Evolutionary conservation across 2,113 vertebrate species (phyloP).

Genomic region (Sinosuthora webbiana): DNA sequence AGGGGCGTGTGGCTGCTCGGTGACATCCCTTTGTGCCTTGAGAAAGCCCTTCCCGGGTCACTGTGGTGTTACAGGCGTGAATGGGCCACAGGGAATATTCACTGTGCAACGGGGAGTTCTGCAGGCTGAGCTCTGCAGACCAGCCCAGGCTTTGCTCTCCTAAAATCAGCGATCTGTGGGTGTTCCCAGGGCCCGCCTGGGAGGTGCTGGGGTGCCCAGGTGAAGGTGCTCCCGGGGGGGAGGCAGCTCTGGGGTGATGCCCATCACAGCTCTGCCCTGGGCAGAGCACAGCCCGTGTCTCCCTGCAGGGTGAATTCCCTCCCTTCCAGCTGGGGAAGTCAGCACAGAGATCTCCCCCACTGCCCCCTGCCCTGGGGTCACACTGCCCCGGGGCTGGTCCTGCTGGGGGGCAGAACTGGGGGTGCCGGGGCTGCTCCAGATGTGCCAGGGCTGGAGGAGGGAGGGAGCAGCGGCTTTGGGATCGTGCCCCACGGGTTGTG

Average conservation of each 20-base stretch:
- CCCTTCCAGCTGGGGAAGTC: not conserved
- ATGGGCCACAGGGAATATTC: accelerated
- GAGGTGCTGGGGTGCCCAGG: not conserved
- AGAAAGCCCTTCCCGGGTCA: not conserved
- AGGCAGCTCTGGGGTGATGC: not conserved
- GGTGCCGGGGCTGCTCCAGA: not conserved
- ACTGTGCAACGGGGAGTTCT: not conserved
- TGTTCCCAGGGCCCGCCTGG: accelerated
- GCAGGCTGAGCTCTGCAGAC: accelerated
- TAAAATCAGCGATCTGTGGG: accelerated
- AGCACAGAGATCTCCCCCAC: accelerated
- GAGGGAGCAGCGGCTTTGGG: too few species aligned
- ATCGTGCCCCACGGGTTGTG: accelerated
- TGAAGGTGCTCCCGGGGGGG: accelerated
- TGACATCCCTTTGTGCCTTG: not conserved
- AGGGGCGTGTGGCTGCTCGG: not conserved
- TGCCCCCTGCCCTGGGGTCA: not conserved
- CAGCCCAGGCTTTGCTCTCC: not conserved
- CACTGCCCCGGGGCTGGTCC: not conserved
- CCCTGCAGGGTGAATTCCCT: accelerated
- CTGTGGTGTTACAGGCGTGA: accelerated
- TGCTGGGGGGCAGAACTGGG: not conserved
- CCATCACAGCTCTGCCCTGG: accelerated
- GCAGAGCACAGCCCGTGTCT: accelerated
- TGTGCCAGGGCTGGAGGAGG: too few species aligned